Conservation (phyloP, 1,140 invertebrate species). For the Amyelois transitella region DNA sequence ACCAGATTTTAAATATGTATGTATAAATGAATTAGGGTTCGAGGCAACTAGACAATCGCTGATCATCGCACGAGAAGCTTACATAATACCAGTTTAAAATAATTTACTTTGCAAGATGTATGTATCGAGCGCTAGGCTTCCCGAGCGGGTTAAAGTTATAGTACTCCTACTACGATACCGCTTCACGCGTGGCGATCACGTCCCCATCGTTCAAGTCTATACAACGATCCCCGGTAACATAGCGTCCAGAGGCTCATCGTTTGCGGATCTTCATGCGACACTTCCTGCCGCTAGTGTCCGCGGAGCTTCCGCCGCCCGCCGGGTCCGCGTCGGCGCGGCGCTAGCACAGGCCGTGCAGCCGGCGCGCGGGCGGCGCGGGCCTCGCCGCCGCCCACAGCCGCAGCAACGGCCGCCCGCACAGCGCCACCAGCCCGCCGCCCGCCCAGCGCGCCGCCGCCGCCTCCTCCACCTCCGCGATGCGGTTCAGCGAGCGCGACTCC, state of each 20-base stretch:
- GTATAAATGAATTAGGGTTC: too few relatives aligned
- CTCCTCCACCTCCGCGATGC: constrained; percentile 80
- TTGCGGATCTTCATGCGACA: too few relatives aligned
- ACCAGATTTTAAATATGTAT: too few relatives aligned
- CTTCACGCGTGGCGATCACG: neutral
- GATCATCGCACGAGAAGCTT: too few relatives aligned
- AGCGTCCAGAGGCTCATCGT: neutral
- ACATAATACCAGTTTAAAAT: too few relatives aligned
- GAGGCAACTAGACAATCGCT: too few relatives aligned
- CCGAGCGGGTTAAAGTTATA: too few relatives aligned
- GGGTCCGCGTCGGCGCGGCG: constrained; percentile 5
- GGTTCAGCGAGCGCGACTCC: constrained; percentile 87
- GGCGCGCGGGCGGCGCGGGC: constrained; percentile 38
- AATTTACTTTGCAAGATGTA: too few relatives aligned
- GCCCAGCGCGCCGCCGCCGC: constrained; percentile 51
- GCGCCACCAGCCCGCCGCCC: constrained; percentile 45
- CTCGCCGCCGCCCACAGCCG: constrained; percentile 49
- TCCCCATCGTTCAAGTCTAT: neutral
- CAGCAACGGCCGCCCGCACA: constrained; percentile 53
- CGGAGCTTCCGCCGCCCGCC: neutral
- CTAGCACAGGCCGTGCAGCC: constrained; percentile 59
- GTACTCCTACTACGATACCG: too few relatives aligned
- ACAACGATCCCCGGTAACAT: neutral
- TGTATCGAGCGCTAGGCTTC: too few relatives aligned
- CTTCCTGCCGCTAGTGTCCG: too few relatives aligned